Evolutionary conservation across 2,797 vertebrate species (phyloP), one percentile per base, ranked within the genome.

Genomic region (Morus bassanus): DNA sequence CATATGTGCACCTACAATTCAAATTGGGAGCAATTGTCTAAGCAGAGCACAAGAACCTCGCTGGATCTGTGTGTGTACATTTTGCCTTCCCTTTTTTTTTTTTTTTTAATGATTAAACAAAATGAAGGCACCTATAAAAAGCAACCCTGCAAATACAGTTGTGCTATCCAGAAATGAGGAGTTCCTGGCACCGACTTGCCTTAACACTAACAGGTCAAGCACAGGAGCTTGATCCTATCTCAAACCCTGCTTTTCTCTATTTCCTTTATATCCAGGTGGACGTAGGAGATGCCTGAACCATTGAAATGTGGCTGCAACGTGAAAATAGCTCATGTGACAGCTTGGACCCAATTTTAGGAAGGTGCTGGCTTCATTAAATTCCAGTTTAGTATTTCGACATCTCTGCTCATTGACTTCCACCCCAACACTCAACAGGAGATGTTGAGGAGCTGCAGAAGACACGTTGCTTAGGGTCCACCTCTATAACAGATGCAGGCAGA

Each of bases 181-280:
- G 4, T 13, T 73, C 37, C 50, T 41, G 18, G 23, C 1, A 1
- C 17, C 1, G 10, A 8, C 19, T 39, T 74, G 6, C 25, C 13
- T 43, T 31, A 23, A 60, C 7, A 15, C 19, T 50, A 25, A 28
- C 18, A 22, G 15, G 30, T 35, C 48, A 84, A 80, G 33, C 27
- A 3, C 28, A 37, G 10, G 50, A 76, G 46, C 33, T 64, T n/a
- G 16, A 45, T 48, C 8, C 15, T 18, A 33, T 17, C 41, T 50
- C n/a, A 72, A 6, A 72, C 13, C 16, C 33, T 4, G 13, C 3
- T 75, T 77, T 85, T 67, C 39, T 30, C 21, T 18, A 1, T 70
- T 84, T 74, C 21, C 28, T 85, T 88, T 35, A 48, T 6, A 15
- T 11, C 19, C 39, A 33, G 22, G 3, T 35, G 39, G 53, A 9